Conservation (phyloP, 2,113 vertebrate species). For the Ophthalmotilapia sp. region DNA sequence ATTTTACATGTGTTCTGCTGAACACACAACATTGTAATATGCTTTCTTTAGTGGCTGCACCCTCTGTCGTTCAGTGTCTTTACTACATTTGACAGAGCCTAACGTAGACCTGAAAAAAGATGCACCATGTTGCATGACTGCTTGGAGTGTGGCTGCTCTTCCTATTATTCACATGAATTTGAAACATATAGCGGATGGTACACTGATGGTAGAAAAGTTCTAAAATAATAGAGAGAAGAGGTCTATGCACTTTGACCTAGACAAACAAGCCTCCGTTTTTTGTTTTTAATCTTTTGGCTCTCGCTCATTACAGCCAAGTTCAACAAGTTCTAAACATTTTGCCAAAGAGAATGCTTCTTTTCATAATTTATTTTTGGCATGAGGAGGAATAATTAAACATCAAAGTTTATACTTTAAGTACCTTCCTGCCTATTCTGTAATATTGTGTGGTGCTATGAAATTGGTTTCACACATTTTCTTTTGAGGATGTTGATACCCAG, state of each 20-base stretch:
- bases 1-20: slow-evolving; percentile 10
- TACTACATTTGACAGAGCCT: neutral
- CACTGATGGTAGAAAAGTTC: neutral
- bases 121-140: neutral
- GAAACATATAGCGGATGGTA: neutral
- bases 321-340: neutral
- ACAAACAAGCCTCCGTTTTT: neutral
- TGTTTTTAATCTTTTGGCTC: neutral
- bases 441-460: neutral
- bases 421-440: neutral
- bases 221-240: neutral
- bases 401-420: neutral
- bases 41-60: neutral
- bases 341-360: neutral
- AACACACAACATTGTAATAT: neutral
- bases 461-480: neutral
- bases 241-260: neutral
- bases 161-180: neutral
- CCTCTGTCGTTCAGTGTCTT: neutral
- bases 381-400: neutral
- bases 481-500: neutral
- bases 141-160: neutral
- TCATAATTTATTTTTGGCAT: neutral
- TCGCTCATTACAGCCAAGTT: neutral
- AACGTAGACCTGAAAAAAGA: neutral